Evolutionary conservation across 2,797 vertebrate genomes (phyloP), one percentile per base, ranked within the genome.

Genomic region (Enoplosus armatus): DNA sequence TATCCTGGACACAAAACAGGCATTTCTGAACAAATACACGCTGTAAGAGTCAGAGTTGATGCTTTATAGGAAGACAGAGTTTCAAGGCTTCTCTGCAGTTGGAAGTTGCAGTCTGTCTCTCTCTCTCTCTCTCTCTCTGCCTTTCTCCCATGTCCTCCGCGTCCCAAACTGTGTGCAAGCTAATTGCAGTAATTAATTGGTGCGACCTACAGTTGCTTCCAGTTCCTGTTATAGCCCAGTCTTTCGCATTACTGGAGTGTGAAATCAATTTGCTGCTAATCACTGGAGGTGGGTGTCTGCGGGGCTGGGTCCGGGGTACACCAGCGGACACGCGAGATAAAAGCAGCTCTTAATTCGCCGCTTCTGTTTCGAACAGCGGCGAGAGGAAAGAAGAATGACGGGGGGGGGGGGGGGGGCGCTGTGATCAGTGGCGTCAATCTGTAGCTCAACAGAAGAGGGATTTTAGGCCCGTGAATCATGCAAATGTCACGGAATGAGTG

Each of bases 181-280:
- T 89, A 90, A 90, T 90, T 92, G 88, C 72, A 66, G 77, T 87
- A 90, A 92, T 92, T 90, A 87, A 90, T 89, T 90, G 86, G 82
- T 79, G 83, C 81, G 85, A 92, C 82, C 86, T 85, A 79, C 75
- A 80, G 84, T 88, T 83, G 78, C 79, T 83, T 79, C 79, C 79
- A 87, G 85, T 85, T 85, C 81, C 84, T 82, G 85, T 87, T 88
- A 70, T 65, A 86, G 80, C 85, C 48, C 43, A 4, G 77, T n/a
- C 83, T 83, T 72, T 85, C 70, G 81, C 67, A 76, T 88, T 81
- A 83, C 80, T 86, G 85, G 72, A 90, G 90, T 86, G 85, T 90
- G 85, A 90, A 92, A 92, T 92, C 85, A 92, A 90, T 90, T 87
- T 89, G 64, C 74, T 84, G 84, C 85, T 90, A 89, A 92, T 92